Conservation (phyloP, 2,113 vertebrate genomes). For the Phaetusa simplex region DNA sequence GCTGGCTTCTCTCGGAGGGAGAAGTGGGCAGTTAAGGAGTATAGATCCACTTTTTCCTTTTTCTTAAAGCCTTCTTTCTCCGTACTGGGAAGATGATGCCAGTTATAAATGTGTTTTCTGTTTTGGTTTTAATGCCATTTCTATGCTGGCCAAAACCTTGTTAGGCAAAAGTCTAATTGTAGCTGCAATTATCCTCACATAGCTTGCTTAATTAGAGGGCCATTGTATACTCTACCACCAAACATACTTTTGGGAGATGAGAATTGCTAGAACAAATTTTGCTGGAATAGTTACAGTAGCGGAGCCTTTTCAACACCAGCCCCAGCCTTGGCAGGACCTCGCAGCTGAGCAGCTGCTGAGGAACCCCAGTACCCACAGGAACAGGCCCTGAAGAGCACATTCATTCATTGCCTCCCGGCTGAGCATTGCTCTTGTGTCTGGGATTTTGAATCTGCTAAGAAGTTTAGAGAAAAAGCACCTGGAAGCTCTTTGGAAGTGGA, state of each 20-base stretch:
- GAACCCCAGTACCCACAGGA: background rate
- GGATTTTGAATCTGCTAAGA: background rate
- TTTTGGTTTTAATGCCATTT: constrained; percentile 16
- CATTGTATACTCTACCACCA: constrained; percentile 28
- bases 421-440: background rate
- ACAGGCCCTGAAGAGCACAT: background rate
- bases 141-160: constrained; percentile 10
- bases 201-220: constrained; percentile 45
- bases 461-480: background rate
- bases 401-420: background rate
- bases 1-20: background rate
- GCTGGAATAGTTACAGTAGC: background rate
- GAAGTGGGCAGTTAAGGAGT: background rate
- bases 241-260: constrained; percentile 13
- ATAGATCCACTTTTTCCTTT: background rate
- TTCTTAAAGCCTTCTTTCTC: background rate
- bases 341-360: background rate
- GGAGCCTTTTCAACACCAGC: background rate
- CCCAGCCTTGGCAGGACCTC: background rate
- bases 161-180: constrained; percentile 42
- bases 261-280: constrained; percentile 38
- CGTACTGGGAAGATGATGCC: background rate
- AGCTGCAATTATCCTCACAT: constrained; percentile 15
- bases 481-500: background rate
- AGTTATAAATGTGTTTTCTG: constrained; percentile 23